Evolutionary conservation across 2,113 vertebrate genomes (phyloP), one percentile per base, ranked within the genome.

Genomic region (Malurus cyaneus): DNA sequence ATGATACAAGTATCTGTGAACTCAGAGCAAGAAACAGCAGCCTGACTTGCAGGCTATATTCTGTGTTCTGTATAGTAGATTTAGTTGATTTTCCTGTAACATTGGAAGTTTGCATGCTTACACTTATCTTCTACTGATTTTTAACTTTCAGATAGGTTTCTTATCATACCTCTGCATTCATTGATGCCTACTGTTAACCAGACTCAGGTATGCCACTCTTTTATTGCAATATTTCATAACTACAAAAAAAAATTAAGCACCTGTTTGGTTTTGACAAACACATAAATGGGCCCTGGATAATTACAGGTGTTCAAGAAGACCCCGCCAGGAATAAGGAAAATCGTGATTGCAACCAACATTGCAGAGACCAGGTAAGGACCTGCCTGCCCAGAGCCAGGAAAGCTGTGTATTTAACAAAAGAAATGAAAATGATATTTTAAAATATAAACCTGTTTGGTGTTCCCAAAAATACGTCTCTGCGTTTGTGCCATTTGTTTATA

Each of bases 281-380:
- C 46, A 2, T 83, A 64, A 93, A 80, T 31, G 65, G 52, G 72
- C 47, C 18, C 1, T 95, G 86, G 82, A 9, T 96, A 72, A 97
- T 95, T 93, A 49, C 97, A 99, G 99, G 99, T 99, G 57, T 99
- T 99, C 96, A 99, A 99, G 97, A 99, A 96, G 94, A 99, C 99
- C 39, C 99, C 99, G 14, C 98, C 98, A 71, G 99, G 99, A 95
- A 99, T 99, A 77, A 98, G 99, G 96, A 99, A 99, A 97, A 99
- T 99, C 60, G 98, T 99, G 88, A 99, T 99, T 94, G 99, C 99
- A 80, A 99, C 99, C 86, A 99, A 99, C 96, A 99, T 99, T 86
- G 99, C 99, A 53, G 99, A 99, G 94, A 99, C 99, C 69, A 99
- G 99, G 99, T 99, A 97, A 96, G 78, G 16, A 42, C 71, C 85